phyloP scores from a whole-genome alignment of 2,888 invertebrate species.

The Encarsia formosa region DNA sequence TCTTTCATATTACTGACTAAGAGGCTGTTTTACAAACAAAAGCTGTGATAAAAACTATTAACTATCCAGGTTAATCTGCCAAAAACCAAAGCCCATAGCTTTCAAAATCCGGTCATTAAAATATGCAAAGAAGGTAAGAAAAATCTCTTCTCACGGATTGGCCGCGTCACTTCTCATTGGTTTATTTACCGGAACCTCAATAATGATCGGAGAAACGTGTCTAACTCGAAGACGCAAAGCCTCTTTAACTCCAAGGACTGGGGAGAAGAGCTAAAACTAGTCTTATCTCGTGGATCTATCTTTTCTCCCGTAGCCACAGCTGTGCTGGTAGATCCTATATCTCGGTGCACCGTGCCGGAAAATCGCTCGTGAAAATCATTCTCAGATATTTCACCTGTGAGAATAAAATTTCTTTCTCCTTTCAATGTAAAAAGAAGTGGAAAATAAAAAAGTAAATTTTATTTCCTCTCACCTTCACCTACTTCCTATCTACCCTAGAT shows the following conservation, averaged over 20 bases:
- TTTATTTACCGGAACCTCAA: slow-evolving; percentile 12
- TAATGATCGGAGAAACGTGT: slow-evolving; percentile 14
- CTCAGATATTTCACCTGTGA: too few relatives aligned
- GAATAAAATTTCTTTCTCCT: too few relatives aligned
- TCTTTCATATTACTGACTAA: too few relatives aligned
- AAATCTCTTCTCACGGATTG: too few relatives aligned
- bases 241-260: slow-evolving; percentile 8
- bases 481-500: slow-evolving; percentile 22
- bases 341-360: slow-evolving; percentile 8
- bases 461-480: slow-evolving; percentile 25
- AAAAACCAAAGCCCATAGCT: too few relatives aligned
- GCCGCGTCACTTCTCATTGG: too few relatives aligned
- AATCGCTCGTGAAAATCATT: slow-evolving; percentile 24
- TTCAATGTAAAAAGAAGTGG: too few relatives aligned
- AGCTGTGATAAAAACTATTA: too few relatives aligned
- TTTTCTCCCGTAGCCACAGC: not conserved
- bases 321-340: slow-evolving; percentile 7
- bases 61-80: too few relatives aligned
- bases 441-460: slow-evolving; percentile 26
- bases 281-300: slow-evolving; percentile 25
- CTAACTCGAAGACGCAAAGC: not conserved
- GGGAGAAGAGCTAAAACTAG: slow-evolving; percentile 15
- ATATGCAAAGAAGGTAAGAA: too few relatives aligned
- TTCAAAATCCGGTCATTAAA: too few relatives aligned
- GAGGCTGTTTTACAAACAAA: too few relatives aligned